phyloP scores from a whole-genome alignment of 1,140 invertebrate species.

The Pogonomyrmex barbatus region DNA sequence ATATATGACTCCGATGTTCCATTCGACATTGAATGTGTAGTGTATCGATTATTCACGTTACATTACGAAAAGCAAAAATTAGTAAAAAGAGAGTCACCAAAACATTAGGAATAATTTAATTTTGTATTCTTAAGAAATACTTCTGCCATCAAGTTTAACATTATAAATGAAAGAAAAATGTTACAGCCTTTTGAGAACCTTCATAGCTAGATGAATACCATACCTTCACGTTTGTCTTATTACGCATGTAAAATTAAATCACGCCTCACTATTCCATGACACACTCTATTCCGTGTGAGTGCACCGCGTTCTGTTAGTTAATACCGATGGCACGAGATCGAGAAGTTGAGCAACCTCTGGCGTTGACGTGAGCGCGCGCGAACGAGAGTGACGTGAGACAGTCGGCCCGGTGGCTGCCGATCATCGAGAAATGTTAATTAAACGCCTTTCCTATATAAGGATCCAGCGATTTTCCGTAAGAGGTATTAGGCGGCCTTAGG shows the following conservation, averaged over 20 bases:
- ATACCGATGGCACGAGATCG: conserved; percentile 38
- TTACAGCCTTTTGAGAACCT: not conserved
- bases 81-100: not conserved
- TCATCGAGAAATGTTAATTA: conserved; percentile 78
- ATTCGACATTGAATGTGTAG: not conserved
- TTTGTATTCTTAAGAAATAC: conserved; percentile 2
- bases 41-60: conserved; percentile 23
- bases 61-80: not conserved
- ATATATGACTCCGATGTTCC: not conserved
- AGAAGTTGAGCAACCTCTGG: conserved; percentile 63
- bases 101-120: not conserved
- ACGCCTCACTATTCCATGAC: conserved; percentile 1
- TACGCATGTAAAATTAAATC: conserved; percentile 15
- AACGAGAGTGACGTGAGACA: conserved; percentile 69
- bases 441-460: conserved; percentile 72
- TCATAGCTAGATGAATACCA: not conserved
- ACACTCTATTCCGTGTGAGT: not conserved
- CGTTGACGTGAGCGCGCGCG: conserved; percentile 64
- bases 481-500: conserved; percentile 50
- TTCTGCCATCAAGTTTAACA: not conserved
- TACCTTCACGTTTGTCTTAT: not conserved
- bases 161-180: not conserved
- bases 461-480: conserved; percentile 10
- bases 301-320: conserved; percentile 14
- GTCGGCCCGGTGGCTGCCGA: conserved; percentile 47